These are phyloP conservation scores for Scomberomorus guttatus DNA, from an alignment of 2,797 vertebrate genomes.

Conservation along the genomic window DNA sequence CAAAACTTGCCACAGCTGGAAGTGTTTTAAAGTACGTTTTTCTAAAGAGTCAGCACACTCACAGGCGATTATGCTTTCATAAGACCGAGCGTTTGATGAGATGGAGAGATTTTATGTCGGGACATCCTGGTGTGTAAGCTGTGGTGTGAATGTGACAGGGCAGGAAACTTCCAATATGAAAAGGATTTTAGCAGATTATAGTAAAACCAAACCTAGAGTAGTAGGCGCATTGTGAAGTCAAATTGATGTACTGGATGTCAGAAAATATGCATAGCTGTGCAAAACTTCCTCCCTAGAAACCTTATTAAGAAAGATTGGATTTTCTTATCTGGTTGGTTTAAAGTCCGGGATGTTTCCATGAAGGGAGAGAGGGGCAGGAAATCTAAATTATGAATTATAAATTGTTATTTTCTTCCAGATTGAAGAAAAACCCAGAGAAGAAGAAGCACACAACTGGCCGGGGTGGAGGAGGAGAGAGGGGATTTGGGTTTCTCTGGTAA, in stretches of 20 bases:
- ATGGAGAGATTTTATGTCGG: slow-evolving; percentile 40
- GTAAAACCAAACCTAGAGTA: slow-evolving; percentile 38
- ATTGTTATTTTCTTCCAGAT: slow-evolving; percentile 51
- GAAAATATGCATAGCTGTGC: slow-evolving; percentile 25
- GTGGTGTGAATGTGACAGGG: slow-evolving; percentile 24
- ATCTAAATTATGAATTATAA: slow-evolving; percentile 23
- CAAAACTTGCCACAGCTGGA: slow-evolving; percentile 45
- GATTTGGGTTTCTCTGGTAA: slow-evolving; percentile 69
- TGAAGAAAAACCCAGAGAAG: slow-evolving; percentile 55
- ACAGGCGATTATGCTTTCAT: slow-evolving; percentile 19
- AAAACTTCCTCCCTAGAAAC: slow-evolving; percentile 26
- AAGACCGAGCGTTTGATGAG: slow-evolving; percentile 26
- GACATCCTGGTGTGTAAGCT: slow-evolving; percentile 44
- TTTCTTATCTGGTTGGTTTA: slow-evolving; percentile 28
- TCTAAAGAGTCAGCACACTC: slow-evolving; percentile 35
- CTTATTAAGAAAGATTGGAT: slow-evolving; percentile 21
- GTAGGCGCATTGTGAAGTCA: slow-evolving; percentile 19
- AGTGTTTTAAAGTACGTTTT: slow-evolving; percentile 56
- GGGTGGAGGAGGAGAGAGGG: slow-evolving; percentile 45
- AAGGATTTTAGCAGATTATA: slow-evolving; percentile 47
- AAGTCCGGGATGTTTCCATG: slow-evolving; percentile 16
- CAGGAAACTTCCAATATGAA: slow-evolving; percentile 28
- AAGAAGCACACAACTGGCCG: slow-evolving; percentile 2
- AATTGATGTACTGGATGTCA: slow-evolving; percentile 14
- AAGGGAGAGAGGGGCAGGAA: background rate